phyloP scores from a whole-genome alignment of 2,113 vertebrate genomes.

The Cryptomyrus ogoouensis region DNA sequence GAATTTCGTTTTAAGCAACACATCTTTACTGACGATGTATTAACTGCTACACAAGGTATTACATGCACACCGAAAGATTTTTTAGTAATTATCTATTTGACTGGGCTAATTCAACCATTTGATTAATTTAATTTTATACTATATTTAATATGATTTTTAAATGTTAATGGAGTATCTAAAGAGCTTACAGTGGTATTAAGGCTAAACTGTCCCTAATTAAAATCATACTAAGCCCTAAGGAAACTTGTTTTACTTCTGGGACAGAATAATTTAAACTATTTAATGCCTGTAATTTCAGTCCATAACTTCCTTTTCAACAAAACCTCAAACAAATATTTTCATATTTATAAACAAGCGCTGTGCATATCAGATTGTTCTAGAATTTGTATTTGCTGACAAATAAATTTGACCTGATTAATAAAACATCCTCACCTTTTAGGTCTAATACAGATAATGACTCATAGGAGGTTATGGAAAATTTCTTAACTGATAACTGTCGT shows the following conservation, averaged over 20 bases:
- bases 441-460: background rate
- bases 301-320: background rate
- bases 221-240: constrained; percentile 3
- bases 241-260: constrained; percentile 1
- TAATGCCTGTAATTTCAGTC: background rate
- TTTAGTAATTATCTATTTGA: background rate
- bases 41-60: background rate
- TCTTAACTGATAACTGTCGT: background rate
- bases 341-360: background rate
- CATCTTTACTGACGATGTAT: background rate
- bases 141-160: background rate
- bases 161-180: background rate
- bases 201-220: constrained; percentile 15
- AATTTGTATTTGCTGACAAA: background rate
- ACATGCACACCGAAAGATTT: background rate
- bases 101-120: background rate
- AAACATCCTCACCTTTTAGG: background rate
- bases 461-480: background rate
- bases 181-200: background rate
- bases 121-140: background rate
- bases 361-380: background rate
- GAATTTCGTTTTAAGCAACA: background rate
- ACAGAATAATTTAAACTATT: background rate
- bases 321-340: background rate
- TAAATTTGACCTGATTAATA: background rate